Base-by-base conservation (phyloP, 2,888 invertebrate species). In the Clepsis dumicolana region DNA sequence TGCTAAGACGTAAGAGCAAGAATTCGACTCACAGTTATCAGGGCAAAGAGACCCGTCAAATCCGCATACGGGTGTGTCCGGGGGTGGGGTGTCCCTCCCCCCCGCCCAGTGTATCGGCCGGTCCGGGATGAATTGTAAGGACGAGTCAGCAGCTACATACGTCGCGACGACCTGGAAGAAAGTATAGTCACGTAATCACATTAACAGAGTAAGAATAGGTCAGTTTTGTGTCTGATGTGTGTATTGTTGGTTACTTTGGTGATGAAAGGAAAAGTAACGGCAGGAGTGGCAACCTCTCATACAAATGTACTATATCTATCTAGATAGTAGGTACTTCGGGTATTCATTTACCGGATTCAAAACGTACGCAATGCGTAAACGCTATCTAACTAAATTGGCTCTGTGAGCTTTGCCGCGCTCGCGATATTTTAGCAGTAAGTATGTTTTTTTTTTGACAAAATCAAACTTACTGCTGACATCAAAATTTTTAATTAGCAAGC, bases 1-100 rank as follows among this genome's bases (percentile, higher is more conserved):
- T n/a, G n/a, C n/a, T n/a, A 10, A 35, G n/a, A 10, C 18, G 10
- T 21, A 35, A 14, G 41, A 41, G 41, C 21, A 8, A 57, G 27
- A 53, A 41, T 25, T 48, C 21, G 48, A 86, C 95, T 95, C 84
- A 96, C 96, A 96, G 84, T 95, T 96, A 89, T 97, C 96, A 4
- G 98, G 98, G 87, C 99, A 99, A 68, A 97, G 94, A 0, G 98
- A 96, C 52, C 96, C 96, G 85, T 99, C 98, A 85, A 97, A 99
- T 41, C 99, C 99, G 87, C 99, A 99, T 70, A 94, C 94, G 0
- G 99, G 99, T 1, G 96, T 97, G 89, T 99, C 99, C 0, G 96
- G 96, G 0, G 98, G 97, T 0, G 98, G 98, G 0, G 95, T 95
- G 0, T 88, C 85, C 53, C 97, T 92, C 4, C 96, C 96, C 14